Evolutionary conservation across 2,888 invertebrate genomes (phyloP).

Genomic region (Pyrrhia umbra): DNA sequence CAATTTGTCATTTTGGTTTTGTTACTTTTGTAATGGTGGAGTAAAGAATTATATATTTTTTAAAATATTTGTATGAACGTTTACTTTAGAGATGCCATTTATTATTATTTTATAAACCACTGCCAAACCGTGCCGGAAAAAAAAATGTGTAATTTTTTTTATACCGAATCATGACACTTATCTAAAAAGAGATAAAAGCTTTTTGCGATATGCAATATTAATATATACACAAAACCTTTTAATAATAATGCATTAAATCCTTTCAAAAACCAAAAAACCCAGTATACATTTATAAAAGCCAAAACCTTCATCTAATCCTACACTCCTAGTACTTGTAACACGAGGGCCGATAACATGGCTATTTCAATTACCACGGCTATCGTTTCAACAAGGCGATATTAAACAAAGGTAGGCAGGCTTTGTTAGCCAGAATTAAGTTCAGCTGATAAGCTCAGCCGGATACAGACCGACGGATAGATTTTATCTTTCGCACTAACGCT

Average conservation of each 20-base stretch:
- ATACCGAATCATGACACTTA: conserved; percentile 1
- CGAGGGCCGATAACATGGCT: conserved; percentile 24
- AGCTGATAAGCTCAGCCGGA: conserved; percentile 46
- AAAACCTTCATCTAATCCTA: conserved; percentile 9
- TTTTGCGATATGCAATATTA: conserved; percentile 23
- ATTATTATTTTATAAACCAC: too few species aligned
- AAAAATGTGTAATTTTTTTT: too few species aligned
- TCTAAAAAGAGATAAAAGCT: conserved; percentile 21
- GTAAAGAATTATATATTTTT: too few species aligned
- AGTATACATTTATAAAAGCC: not conserved
- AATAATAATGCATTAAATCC: not conserved
- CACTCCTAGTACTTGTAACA: conserved; percentile 6
- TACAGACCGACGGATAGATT: conserved; percentile 40
- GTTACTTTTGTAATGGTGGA: not conserved
- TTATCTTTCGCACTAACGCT: conserved; percentile 42
- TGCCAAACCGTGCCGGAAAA: too few species aligned
- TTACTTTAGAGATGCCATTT: too few species aligned
- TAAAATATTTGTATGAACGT: too few species aligned
- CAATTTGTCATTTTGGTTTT: not conserved
- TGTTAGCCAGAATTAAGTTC: conserved; percentile 43
- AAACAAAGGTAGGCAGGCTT: conserved; percentile 27
- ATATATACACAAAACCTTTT: conserved; percentile 1
- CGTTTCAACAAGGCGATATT: conserved; percentile 31
- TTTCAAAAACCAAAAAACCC: not conserved
- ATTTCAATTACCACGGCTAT: conserved; percentile 46